phyloP scores from a whole-genome alignment of 2,888 invertebrate genomes.

The Chalcosyrphus nemorum region DNA sequence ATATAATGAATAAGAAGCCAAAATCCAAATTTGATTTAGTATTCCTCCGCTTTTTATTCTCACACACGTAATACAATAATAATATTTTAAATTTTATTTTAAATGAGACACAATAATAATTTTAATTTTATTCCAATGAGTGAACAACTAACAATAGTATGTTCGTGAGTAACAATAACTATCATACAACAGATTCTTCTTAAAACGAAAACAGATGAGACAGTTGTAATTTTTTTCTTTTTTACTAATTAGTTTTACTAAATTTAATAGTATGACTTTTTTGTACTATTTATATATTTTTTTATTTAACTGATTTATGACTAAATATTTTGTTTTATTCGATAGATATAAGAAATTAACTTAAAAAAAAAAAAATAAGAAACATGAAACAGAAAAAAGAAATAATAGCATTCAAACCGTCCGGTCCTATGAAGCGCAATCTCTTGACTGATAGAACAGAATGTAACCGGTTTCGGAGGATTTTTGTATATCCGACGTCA shows the following conservation, averaged over 20 bases:
- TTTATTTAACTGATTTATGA: not conserved
- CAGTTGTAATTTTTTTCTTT: conserved; percentile 13
- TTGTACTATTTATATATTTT: not conserved
- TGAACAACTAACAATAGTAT: conserved; percentile 32
- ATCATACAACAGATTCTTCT: conserved; percentile 40
- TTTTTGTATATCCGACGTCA: conserved; percentile 99
- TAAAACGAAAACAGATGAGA: conserved; percentile 37
- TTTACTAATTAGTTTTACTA: conserved; percentile 40
- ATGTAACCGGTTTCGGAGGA: conserved; percentile 99
- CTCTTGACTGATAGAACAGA: conserved; percentile 98
- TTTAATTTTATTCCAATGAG: conserved; percentile 5
- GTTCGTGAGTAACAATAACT: conserved; percentile 35
- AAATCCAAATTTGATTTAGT: not conserved
- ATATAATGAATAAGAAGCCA: not conserved
- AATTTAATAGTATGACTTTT: conserved; percentile 30
- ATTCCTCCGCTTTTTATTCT: conserved; percentile 44
- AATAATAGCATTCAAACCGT: not conserved
- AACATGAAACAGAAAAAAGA: conserved; percentile 2
- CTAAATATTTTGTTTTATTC: conserved; percentile 1
- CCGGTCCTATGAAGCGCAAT: conserved; percentile 83
- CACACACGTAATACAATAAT: conserved; percentile 24
- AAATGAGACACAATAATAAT: conserved; percentile 23
- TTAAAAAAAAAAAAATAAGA: conserved; percentile 9
- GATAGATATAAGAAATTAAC: conserved; percentile 9
- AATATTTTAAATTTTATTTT: not conserved